Percentiles rank a stretch among this genome's conserved stretches.
phyloP scores from a whole-genome alignment of 2,113 vertebrate genomes.

The Craseonycteris thonglongyai region DNA sequence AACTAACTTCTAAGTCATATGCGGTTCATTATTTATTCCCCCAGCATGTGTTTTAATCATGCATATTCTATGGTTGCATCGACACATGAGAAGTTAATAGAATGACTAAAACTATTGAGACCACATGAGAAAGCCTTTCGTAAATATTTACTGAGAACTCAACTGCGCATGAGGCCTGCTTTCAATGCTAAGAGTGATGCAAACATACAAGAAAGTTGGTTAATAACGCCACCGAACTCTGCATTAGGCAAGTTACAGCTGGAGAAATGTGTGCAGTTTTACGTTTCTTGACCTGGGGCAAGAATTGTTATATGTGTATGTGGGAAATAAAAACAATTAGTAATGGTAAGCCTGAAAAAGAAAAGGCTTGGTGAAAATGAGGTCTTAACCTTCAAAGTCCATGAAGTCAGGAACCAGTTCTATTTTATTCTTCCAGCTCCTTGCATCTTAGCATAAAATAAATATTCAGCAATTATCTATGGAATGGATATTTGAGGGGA shows the following conservation, averaged over 20 bases:
- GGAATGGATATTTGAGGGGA: not conserved
- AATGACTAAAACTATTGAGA: not conserved
- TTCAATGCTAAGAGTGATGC: not conserved
- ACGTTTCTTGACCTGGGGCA: not conserved
- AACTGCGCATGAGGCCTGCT: not conserved
- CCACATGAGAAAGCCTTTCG: slow-evolving; percentile 34
- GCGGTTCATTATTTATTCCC: not conserved
- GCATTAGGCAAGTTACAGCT: not conserved
- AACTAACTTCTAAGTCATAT: not conserved
- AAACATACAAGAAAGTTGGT: not conserved
- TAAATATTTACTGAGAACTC: slow-evolving; percentile 23
- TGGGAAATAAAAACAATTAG: not conserved
- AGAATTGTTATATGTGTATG: not conserved
- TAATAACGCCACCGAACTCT: not conserved
- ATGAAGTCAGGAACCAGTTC: not conserved
- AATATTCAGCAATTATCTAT: not conserved
- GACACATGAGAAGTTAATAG: not conserved
- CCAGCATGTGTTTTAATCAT: slow-evolving; percentile 29
- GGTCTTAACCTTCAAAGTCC: not conserved
- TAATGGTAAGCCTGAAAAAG: not conserved
- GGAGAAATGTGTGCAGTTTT: not conserved
- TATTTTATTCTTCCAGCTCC: not conserved
- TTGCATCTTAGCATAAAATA: not conserved
- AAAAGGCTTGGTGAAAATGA: not conserved
- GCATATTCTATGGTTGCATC: not conserved